phyloP scores from a whole-genome alignment of 2,113 vertebrate species.

The Cyanoliseus patagonus region DNA sequence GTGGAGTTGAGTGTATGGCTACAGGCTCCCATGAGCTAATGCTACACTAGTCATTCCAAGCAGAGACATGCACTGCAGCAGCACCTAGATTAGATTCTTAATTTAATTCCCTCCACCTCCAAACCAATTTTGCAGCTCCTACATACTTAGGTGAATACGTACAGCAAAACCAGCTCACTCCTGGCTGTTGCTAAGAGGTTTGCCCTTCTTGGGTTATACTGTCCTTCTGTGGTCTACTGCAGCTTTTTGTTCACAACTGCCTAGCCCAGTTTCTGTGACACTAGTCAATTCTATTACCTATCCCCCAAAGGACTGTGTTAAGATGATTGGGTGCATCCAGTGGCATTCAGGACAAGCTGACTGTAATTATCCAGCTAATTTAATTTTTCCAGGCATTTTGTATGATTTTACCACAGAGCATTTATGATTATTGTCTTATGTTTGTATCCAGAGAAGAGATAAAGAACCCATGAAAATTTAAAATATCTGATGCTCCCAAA shows the following conservation, averaged over 20 bases:
- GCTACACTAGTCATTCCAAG: not conserved
- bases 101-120: not conserved
- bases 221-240: not conserved
- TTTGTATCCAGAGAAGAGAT: not conserved
- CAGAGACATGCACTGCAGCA: not conserved
- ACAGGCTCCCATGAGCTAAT: not conserved
- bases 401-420: not conserved
- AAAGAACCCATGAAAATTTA: not conserved
- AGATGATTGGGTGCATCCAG: not conserved
- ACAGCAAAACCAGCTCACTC: not conserved
- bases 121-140: not conserved
- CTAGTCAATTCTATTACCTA: not conserved
- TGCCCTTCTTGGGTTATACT: not conserved
- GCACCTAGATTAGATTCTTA: not conserved
- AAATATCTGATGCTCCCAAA: not conserved
- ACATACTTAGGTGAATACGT: not conserved
- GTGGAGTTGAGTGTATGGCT: not conserved
- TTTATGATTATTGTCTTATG: not conserved
- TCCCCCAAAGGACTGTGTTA: not conserved
- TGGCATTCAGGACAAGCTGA: not conserved
- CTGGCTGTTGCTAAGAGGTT: not conserved
- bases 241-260: not conserved
- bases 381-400: constrained; percentile 1
- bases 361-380: not conserved
- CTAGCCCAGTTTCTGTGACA: not conserved